Evolutionary conservation across 2,797 vertebrate species (phyloP), one percentile per base, ranked within the genome.

Genomic region (Salmo trutta): DNA sequence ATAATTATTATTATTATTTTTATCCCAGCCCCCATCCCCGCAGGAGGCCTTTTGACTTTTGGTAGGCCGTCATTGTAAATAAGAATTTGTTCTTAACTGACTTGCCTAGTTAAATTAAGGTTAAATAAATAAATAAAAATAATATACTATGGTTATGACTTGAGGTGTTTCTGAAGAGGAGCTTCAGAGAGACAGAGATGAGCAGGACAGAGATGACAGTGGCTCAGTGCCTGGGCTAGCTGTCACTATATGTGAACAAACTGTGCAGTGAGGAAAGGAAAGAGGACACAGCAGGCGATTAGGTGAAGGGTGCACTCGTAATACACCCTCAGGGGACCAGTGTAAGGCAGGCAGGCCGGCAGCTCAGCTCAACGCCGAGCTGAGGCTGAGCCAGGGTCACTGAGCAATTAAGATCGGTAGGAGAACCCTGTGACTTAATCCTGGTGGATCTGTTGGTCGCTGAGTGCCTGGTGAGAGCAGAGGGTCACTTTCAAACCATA

Each of bases 281-380:
- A 77, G 82, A 86, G 86, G 84, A 92, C 91, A 89, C 89, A 90
- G 84, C 81, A 88, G 86, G 80, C 85, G 90, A 92, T 94, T 93
- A 93, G 88, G 84, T 83, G 86, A 87, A 89, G 88, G 81, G 81
- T 88, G 84, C 69, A 81, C 88, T 87, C 65, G 86, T 93, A 91
- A 92, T 92, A 84, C 85, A 84, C 84, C 91, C 91, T 79, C 90
- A 1, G 76, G 90, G 88, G 91, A 85, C 77, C 85, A 76, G 88
- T 91, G 89, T 16, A 4, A 33, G 66, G 29, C 29, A 36, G 36
- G 36, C 36, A 89, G 88, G 91, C 90, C 85, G 88, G 83, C 81
- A 51, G 86, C 88, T 91, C 88, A 87, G 36, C 36, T 36, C 36
- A 36, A 36, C 36, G 36, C 83, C 78, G 1, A 36, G 36, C 36